Evolutionary conservation across 2,888 invertebrate species (phyloP), one percentile per base, ranked within the genome.

Genomic region (Abrostola triplasia): DNA sequence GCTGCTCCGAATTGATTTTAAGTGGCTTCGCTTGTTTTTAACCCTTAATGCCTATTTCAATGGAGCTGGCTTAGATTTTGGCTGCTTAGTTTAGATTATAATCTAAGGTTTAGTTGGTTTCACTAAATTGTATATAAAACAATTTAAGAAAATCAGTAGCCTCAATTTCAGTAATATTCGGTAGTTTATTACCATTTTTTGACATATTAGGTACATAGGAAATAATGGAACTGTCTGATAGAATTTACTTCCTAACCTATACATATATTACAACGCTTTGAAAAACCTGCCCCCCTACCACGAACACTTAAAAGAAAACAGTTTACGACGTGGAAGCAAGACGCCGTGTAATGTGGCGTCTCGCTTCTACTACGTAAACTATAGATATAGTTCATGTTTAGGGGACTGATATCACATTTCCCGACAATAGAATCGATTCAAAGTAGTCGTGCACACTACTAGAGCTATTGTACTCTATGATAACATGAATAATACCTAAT

Each of bases 1-100:
- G 67, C 64, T 70, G 51, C 67, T 77, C 64, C 78, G 70, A 76
- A 76, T 77, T 77, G 73, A 69, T 72, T 77, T 76, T 72, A 71
- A 78, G 65, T 71, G 76, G 76, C 64, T 76, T 76, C 60, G 35
- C 53, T 71, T 61, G 67, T 70, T 75, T 75, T 70, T 71, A 73
- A 42, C 47, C 52, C 12, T 24, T 53, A 74, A 64, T 61, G 36
- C 57, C 37, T 66, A 42, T 64, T 62, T 62, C 36, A 36, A 58
- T 40, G 61, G 2, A 37, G 50, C 60, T 64, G 64, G 67, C 59
- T 76, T 72, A 59, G 58, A 64, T 62, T 59, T 50, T 36, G 38
- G 52, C 35, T 50, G 55, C 49, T 42, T 36, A 61, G 51, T 41
- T 63, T 59, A 54, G 53, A 70, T 54, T 58, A 54, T 37, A 37